phyloP scores from a whole-genome alignment of 1,140 invertebrate genomes.

The Drosophila mayri region DNA sequence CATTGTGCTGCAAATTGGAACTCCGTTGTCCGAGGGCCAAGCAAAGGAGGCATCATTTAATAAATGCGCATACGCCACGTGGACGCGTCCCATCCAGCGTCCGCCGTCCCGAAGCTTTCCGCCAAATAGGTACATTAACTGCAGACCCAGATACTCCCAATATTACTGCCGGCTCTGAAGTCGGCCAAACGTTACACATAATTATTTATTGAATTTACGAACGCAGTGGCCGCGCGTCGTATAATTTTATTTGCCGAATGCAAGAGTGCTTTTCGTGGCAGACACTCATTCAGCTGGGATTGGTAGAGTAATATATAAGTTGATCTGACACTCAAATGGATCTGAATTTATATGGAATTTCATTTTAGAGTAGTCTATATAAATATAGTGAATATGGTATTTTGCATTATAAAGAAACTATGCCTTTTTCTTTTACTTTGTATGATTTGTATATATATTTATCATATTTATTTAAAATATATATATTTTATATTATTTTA shows the following conservation, averaged over 20 bases:
- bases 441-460: too few relatives aligned
- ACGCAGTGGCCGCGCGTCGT: conserved; percentile 9
- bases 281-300: conserved; percentile 42
- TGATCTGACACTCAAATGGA: conserved; percentile 56
- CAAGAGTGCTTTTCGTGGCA: conserved; percentile 62
- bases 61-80: conserved; percentile 77
- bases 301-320: conserved; percentile 43
- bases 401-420: background rate
- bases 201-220: conserved; percentile 81
- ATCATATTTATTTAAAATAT: too few relatives aligned
- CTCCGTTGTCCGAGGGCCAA: conserved; percentile 53
- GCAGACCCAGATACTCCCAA: conserved; percentile 52
- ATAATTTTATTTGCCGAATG: conserved; percentile 71
- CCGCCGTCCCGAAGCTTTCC: conserved; percentile 23
- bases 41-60: conserved; percentile 68
- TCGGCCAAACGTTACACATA: conserved; percentile 57
- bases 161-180: conserved; percentile 9
- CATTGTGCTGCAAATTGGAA: conserved; percentile 80
- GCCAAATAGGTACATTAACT: conserved; percentile 71
- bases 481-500: too few relatives aligned
- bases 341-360: conserved; percentile 2
- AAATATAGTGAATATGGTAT: background rate
- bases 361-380: background rate
- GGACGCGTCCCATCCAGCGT: conserved; percentile 10
- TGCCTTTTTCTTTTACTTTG: too few relatives aligned